Evolutionary conservation across 2,113 vertebrate genomes (phyloP), one percentile per base, ranked within the genome.

Genomic region (Clarias gariepinus): DNA sequence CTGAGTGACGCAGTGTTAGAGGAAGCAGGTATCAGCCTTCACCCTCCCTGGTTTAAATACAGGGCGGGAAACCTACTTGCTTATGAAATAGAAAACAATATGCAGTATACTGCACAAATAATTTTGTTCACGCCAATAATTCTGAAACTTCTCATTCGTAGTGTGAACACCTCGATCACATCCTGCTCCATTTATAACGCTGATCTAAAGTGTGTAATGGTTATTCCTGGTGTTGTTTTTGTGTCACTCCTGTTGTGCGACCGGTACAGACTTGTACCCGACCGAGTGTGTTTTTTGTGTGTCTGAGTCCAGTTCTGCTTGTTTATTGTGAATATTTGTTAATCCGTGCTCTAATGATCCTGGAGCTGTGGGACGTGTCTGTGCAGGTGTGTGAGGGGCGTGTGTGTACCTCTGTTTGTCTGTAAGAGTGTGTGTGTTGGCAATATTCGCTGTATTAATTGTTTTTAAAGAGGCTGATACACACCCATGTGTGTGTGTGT

Each of bases 391-490:
- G n/a, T 47, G 41, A 6, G 30, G 28, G n/a, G 52, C 82, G 71
- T 88, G 79, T 61, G 53, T 77, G 63, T 79, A 76, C 66, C 63
- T 77, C 71, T 80, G 66, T 87, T 81, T 58, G 47, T 82, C 33
- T 52, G 63, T 64, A 58, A 68, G 83, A 82, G 83, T 81, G 61
- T 89, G 58, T 90, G 79, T 91, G 89, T 82, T 58, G 58, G 83
- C 90, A 82, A 28, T 86, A 85, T 87, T 73, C 68, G 55, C 83
- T 66, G 60, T n/a, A 60, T 81, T 90, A 89, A 89, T 90, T 84
- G 86, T 89, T 91, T 92, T 92, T 88, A 63, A 36, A 73, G 64
- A 66, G 64, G 90, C 73, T 58, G 61, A 78, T 12, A 81, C 71
- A 76, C 57, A 76, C 30, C 66, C 10, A 12, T 55, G 25, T 83